A percentile compares a stretch with the other conserved stretches of the same genome.
Conservation (phyloP, 53 echinoderm and acorn worm genomes). For the Paracentrotus lividus region DNA sequence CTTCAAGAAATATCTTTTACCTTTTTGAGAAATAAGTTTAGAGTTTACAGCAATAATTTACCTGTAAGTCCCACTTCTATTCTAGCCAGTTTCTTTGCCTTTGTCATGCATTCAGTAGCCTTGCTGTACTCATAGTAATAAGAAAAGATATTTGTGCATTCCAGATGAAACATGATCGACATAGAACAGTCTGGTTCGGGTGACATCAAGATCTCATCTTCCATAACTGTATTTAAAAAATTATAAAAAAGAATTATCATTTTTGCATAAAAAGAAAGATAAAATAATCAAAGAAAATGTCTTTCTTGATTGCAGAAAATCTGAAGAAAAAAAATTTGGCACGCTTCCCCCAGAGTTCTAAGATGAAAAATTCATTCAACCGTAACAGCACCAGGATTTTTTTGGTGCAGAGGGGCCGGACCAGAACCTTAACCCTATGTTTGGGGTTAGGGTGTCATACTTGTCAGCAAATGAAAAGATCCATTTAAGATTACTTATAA, state of each 20-base stretch:
- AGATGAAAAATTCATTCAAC: background rate
- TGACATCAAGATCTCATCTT: slow-evolving; percentile 83
- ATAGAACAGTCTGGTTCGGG: slow-evolving; percentile 72
- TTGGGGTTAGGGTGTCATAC: no score
- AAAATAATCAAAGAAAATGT: background rate
- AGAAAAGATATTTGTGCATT: slow-evolving; percentile 83
- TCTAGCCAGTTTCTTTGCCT: slow-evolving; percentile 82
- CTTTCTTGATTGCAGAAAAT: background rate
- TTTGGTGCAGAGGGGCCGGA: no score
- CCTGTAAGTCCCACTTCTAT: slow-evolving; percentile 87
- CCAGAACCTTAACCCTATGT: no score
- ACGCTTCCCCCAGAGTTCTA: background rate
- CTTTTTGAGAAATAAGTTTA: no score
- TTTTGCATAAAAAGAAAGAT: background rate
- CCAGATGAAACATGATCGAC: slow-evolving; percentile 84
- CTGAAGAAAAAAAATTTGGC: background rate
- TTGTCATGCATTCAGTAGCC: slow-evolving; percentile 73
- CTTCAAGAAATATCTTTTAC: no score
- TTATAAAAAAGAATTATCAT: background rate
- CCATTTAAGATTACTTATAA: no score
- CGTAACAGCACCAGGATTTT: no score
- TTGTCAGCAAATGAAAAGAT: no score
- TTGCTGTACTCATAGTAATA: slow-evolving; percentile 88
- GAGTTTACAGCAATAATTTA: no score
- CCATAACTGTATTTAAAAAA: slow-evolving; percentile 66